Conservation (phyloP, 2,888 invertebrate species). For the Adineta ricciae region DNA sequence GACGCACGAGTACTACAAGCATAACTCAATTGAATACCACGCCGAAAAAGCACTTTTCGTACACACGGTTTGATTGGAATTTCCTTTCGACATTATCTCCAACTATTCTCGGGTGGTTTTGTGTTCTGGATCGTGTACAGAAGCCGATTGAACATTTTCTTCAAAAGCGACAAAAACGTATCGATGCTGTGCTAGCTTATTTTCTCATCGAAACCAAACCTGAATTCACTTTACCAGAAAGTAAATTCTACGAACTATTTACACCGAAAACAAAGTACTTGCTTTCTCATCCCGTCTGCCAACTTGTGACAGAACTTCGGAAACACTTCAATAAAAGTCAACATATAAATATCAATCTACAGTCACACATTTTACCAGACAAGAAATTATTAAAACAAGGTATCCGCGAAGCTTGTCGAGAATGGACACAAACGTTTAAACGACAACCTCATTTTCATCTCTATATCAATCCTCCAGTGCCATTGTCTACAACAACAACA, state of each 20-base stretch:
- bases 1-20: neutral
- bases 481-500: neutral
- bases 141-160: neutral
- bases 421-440: neutral
- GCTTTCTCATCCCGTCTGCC: neutral
- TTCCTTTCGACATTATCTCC: neutral
- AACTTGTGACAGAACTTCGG: neutral
- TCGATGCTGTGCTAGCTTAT: neutral
- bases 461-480: neutral
- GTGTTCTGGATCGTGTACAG: neutral
- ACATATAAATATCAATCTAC: neutral
- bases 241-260: neutral
- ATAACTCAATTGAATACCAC: neutral
- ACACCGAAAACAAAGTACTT: neutral
- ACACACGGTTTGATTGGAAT: conserved; percentile 9
- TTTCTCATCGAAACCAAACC: neutral
- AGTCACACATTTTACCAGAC: neutral
- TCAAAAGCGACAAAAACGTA: neutral
- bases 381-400: neutral
- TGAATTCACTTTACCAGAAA: neutral
- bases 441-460: neutral
- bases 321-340: neutral
- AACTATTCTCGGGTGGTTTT: conserved; percentile 13
- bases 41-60: neutral
- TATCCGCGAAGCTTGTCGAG: neutral